phyloP scores from a whole-genome alignment of 2,888 invertebrate species.

The Holacanthella duospinosa region DNA sequence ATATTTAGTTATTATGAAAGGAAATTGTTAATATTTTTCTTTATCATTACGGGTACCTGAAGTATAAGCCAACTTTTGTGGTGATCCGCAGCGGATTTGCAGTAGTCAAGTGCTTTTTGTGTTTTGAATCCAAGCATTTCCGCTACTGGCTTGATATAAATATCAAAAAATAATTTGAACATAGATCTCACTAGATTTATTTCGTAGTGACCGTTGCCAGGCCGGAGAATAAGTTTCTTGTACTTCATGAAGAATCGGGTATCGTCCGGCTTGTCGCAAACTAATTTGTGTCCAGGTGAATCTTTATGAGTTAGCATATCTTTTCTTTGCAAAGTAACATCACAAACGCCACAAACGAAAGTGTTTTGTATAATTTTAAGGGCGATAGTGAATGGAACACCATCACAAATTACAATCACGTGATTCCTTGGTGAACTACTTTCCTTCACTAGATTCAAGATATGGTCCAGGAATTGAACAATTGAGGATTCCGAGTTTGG shows the following conservation, averaged over 20 bases:
- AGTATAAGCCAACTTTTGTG: not conserved
- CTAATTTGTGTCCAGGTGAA: not conserved
- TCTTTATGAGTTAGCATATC: not conserved
- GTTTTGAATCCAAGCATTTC: not conserved
- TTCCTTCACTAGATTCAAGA: not conserved
- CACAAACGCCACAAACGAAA: not conserved
- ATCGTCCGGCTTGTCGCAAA: not conserved
- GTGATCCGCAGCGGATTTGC: not conserved
- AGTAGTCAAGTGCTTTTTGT: not conserved
- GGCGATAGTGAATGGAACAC: not conserved
- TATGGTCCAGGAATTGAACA: not conserved
- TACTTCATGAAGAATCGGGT: not conserved
- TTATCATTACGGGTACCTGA: not conserved
- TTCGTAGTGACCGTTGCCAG: not conserved
- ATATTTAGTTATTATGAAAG: too few species aligned
- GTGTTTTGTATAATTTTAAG: not conserved
- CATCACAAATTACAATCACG: not conserved
- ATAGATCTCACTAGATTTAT: not conserved
- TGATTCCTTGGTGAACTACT: not conserved
- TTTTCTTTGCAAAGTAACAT: too few species aligned
- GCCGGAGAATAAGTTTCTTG: not conserved
- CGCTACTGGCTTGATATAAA: not conserved
- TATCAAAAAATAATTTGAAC: conserved; percentile 2
- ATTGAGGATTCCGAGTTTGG: not conserved
- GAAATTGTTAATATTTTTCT: too few species aligned